Conservation (phyloP, 2,113 vertebrate species). For the Tenebrosternarchus preto region DNA sequence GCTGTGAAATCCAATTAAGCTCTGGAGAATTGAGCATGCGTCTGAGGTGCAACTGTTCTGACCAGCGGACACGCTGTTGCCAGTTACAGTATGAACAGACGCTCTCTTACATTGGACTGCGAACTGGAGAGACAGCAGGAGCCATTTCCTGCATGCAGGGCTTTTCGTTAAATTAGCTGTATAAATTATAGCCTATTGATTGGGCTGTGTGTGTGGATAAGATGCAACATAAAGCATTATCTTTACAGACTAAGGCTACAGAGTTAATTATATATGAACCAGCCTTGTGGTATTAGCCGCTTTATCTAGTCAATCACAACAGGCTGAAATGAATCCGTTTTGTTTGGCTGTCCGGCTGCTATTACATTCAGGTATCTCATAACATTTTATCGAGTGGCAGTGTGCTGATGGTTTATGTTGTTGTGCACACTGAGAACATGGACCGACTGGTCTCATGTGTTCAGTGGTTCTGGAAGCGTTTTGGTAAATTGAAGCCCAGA, state of each 20-base stretch:
- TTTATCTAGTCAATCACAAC: constrained; percentile 1
- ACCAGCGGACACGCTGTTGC: constrained; percentile 15
- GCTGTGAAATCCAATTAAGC: constrained; percentile 59
- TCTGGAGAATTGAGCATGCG: constrained; percentile 2
- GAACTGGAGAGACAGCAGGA: neutral
- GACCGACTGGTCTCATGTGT: neutral
- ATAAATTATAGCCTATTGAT: constrained; percentile 32
- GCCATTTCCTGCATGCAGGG: constrained; percentile 1
- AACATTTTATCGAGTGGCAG: neutral
- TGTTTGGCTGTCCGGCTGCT: neutral
- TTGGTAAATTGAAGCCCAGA: neutral
- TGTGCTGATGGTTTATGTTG: neutral
- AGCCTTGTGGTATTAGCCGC: neutral
- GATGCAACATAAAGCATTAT: neutral
- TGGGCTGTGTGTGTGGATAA: neutral
- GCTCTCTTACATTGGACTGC: neutral
- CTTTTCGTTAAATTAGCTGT: constrained; percentile 11
- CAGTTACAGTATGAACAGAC: neutral
- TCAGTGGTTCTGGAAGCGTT: neutral
- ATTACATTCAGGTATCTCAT: neutral
- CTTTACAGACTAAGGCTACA: neutral
- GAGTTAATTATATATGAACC: constrained; percentile 18
- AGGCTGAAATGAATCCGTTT: neutral
- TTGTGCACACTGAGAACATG: neutral
- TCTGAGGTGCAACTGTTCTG: constrained; percentile 28